phyloP scores from a whole-genome alignment of 2,113 vertebrate genomes.

The Mastomys coucha region DNA sequence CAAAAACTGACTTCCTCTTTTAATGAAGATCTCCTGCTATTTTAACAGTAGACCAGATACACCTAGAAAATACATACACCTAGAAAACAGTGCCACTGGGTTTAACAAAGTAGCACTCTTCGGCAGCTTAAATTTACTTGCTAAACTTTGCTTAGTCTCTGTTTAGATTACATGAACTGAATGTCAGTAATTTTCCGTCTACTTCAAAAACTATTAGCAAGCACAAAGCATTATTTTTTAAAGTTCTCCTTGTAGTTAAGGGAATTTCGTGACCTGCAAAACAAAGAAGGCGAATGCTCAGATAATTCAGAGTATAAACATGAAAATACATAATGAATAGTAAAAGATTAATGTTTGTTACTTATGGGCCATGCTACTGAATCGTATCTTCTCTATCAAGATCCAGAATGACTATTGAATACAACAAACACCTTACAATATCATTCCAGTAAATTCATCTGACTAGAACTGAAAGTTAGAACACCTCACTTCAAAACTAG shows the following conservation, averaged over 20 bases:
- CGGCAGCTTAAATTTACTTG: background rate
- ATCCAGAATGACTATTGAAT: constrained; percentile 25
- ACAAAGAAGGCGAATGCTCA: constrained; percentile 1
- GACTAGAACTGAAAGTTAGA: constrained; percentile 32
- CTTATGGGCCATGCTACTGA: background rate
- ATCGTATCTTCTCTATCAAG: background rate
- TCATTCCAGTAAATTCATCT: constrained; percentile 35
- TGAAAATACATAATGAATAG: background rate
- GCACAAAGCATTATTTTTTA: constrained; percentile 19
- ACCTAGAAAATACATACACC: constrained; percentile 11
- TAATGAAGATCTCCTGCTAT: background rate
- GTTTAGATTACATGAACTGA: constrained; percentile 40
- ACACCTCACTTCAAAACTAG: constrained; percentile 45
- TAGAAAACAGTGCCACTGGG: background rate
- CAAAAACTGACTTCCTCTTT: background rate
- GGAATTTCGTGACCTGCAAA: background rate
- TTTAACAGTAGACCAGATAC: no score
- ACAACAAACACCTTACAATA: constrained; percentile 28
- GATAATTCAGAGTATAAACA: constrained; percentile 4
- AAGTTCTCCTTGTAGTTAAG: constrained; percentile 19
- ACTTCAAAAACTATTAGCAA: constrained; percentile 41
- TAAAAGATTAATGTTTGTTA: background rate
- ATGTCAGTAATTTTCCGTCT: background rate
- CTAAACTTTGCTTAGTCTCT: constrained; percentile 1
- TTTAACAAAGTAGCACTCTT: constrained; percentile 53